These are phyloP conservation scores for Macroramphosus scolopax DNA, from an alignment of 2,797 vertebrate genomes.

Conservation along the genomic window DNA sequence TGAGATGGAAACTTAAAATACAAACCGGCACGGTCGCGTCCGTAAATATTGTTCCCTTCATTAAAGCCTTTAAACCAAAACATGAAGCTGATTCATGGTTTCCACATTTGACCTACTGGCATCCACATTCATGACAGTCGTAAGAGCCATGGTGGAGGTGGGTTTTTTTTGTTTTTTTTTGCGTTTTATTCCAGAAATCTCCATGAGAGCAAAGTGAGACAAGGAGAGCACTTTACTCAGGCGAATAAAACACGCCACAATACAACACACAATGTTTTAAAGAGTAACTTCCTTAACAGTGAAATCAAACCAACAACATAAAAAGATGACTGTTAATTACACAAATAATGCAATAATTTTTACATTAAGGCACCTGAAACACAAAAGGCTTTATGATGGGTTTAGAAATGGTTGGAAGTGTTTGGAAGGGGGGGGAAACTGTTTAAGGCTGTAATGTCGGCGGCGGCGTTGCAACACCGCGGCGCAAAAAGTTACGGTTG, in stretches of 20 bases:
- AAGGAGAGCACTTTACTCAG: conserved; percentile 64
- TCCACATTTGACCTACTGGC: conserved; percentile 75
- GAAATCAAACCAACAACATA: conserved; percentile 70
- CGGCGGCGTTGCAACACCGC: too few species aligned
- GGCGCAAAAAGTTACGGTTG: too few species aligned
- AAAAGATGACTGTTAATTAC: conserved; percentile 74
- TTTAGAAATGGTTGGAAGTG: conserved; percentile 58
- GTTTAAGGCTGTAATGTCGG: conserved; percentile 51
- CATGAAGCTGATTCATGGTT: conserved; percentile 60
- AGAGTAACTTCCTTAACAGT: conserved; percentile 69
- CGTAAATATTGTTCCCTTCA: conserved; percentile 87
- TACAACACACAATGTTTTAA: conserved; percentile 70
- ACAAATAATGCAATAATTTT: conserved; percentile 56
- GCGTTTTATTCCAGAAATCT: conserved; percentile 60
- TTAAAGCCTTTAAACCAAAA: conserved; percentile 83
- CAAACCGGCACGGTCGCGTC: conserved; percentile 17
- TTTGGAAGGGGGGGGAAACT: background rate
- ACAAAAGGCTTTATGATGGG: conserved; percentile 59
- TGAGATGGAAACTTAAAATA: conserved; percentile 69
- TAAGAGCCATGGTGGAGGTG: conserved; percentile 31
- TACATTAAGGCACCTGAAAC: conserved; percentile 72
- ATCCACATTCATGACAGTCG: conserved; percentile 52
- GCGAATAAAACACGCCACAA: conserved; percentile 72
- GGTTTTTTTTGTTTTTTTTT: conserved; percentile 9
- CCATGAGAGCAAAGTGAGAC: conserved; percentile 62